Percentiles rank a stretch among this genome's conserved stretches.
These are phyloP conservation scores for Melolontha melolontha DNA, from an alignment of 2,888 invertebrate species.

Conservation along the genomic window DNA sequence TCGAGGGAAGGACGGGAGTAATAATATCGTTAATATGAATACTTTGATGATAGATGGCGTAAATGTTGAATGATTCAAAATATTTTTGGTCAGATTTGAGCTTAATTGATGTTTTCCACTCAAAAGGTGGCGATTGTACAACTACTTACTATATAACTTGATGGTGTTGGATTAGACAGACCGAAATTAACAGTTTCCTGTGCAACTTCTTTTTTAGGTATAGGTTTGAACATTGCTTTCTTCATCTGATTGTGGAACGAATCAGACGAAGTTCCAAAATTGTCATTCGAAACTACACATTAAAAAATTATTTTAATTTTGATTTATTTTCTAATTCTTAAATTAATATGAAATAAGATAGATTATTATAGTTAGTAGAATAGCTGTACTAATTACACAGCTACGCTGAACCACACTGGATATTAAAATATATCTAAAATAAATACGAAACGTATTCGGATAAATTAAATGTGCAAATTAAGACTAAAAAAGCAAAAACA, in stretches of 20 bases:
- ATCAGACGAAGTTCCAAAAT: conserved; percentile 56
- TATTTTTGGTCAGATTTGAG: conserved; percentile 58
- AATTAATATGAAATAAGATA: not conserved
- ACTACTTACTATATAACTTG: conserved; percentile 54
- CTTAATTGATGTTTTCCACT: conserved; percentile 40
- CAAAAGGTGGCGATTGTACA: conserved; percentile 25
- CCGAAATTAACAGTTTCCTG: conserved; percentile 55
- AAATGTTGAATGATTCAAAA: conserved; percentile 21
- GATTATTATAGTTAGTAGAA: not conserved
- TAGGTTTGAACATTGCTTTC: conserved; percentile 62
- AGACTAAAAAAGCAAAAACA: no score
- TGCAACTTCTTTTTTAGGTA: conserved; percentile 61
- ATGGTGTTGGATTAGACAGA: conserved; percentile 51
- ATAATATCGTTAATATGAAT: conserved; percentile 4
- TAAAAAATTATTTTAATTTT: conserved; percentile 35
- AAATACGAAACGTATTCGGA: no score
- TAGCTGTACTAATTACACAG: no score
- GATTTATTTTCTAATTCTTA: not conserved
- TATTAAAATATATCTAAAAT: no score
- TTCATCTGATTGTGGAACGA: conserved; percentile 58
- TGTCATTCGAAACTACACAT: conserved; percentile 52
- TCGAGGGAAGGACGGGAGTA: not conserved
- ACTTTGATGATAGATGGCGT: conserved; percentile 3
- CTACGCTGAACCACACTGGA: no score
- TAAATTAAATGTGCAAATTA: no score